Evolutionary conservation across 2,797 vertebrate genomes (phyloP), one percentile per base, ranked within the genome.

Genomic region (Eospalax fontanierii): DNA sequence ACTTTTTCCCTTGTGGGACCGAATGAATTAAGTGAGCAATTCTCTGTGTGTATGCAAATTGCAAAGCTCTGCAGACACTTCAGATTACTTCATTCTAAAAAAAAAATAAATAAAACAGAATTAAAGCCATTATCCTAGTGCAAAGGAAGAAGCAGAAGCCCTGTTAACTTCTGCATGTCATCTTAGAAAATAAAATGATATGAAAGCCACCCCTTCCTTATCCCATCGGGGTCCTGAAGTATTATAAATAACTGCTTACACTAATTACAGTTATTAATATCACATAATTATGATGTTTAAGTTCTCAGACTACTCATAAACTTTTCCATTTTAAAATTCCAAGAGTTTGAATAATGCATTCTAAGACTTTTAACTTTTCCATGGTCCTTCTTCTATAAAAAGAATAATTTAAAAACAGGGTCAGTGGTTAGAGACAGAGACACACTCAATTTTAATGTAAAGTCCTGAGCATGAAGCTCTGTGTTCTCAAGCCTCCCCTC

Each of bases 1-100:
- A 98, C 98, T 98, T 97, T 93, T 91, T 65, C 97, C 95, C 96
- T 87, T 86, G 90, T 96, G 97, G 94, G 87, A 96, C 33, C 89
- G 84, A 96, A 95, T 96, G 96, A 97, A 98, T 98, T 98, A 98
- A 97, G 89, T 91, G 83, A 93, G 81, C 93, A 97, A 97, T 98
- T 98, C 96, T 61, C 93, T 97, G 97, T 96, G 95, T 63, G 82
- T 38, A 94, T 97, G 95, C 94, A 97, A 95, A 97, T 96, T 95
- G 85, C 93, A 93, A 70, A 38, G 89, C 93, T 82, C 87, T 95
- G 86, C 74, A 83, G 46, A 90, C 97, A 76, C 78, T 93, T 78
- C 86, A 81, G 79, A 93, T 87, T 82, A 87, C 83, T 97, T 96
- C 93, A 88, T 82, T 97, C 92, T 95, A 94, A 63, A n/a, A n/a